phyloP scores from a whole-genome alignment of 2,888 invertebrate species.

The Sialis fuliginosa region DNA sequence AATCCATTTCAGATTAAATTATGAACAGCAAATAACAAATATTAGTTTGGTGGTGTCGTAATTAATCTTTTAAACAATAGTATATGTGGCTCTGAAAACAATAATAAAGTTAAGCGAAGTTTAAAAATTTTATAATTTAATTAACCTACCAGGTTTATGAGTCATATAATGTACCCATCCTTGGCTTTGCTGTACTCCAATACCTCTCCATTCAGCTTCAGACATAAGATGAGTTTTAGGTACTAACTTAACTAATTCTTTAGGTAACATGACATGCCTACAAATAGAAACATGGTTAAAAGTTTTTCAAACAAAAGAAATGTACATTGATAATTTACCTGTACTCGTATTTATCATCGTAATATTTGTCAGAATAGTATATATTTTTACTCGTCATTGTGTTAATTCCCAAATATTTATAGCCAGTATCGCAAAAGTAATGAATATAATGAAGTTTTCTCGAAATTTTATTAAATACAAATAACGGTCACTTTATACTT shows the following conservation, averaged over 20 bases:
- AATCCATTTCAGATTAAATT: not conserved
- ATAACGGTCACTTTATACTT: slow-evolving; percentile 2
- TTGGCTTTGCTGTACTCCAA: slow-evolving; percentile 91
- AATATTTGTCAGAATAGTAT: slow-evolving; percentile 87
- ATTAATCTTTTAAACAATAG: slow-evolving; percentile 65
- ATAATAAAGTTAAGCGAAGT: slow-evolving; percentile 9
- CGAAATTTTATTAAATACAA: not conserved
- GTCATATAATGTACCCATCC: slow-evolving; percentile 97
- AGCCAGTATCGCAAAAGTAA: too few species aligned
- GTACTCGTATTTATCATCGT: slow-evolving; percentile 80
- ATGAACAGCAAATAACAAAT: not conserved
- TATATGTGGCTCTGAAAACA: slow-evolving; percentile 70
- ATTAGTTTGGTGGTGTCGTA: slow-evolving; percentile 27
- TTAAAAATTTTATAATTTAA: slow-evolving; percentile 3
- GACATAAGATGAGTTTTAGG: slow-evolving; percentile 88
- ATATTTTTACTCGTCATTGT: slow-evolving; percentile 41
- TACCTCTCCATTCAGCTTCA: slow-evolving; percentile 83
- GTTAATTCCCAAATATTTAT: not conserved
- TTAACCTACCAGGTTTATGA: slow-evolving; percentile 65
- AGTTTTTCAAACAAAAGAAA: not conserved
- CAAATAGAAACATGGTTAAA: slow-evolving; percentile 11
- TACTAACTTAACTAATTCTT: slow-evolving; percentile 76
- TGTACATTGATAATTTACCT: slow-evolving; percentile 39
- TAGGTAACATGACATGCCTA: slow-evolving; percentile 89
- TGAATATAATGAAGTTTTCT: not conserved